A percentile compares a stretch with the other conserved stretches of the same genome.
phyloP scores from a whole-genome alignment of 1,140 invertebrate genomes.

The Medauroidea extradentata region DNA sequence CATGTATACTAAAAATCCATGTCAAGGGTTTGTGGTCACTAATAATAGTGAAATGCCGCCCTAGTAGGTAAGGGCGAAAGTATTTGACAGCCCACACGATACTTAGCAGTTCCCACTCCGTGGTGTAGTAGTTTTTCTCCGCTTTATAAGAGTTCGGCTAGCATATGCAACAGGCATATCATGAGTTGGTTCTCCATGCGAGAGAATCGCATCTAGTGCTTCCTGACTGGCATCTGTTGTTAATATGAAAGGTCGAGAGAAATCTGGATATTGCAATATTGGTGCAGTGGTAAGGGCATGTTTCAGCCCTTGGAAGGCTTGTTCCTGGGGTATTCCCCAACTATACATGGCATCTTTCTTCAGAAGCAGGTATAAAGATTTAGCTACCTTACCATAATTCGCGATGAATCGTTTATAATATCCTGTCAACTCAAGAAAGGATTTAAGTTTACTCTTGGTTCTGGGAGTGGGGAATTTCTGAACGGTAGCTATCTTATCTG shows the following conservation, averaged over 20 bases:
- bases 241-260: conserved; percentile 8
- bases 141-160: conserved; percentile 7
- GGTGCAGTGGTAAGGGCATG: background rate
- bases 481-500: conserved; percentile 24
- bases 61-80: conserved; percentile 33
- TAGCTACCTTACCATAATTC: background rate
- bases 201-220: conserved; percentile 3
- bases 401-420: conserved; percentile 15
- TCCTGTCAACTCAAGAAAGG: conserved; percentile 25
- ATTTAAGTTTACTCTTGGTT: conserved; percentile 21
- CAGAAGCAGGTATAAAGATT: background rate
- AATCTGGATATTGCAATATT: conserved; percentile 11
- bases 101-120: conserved; percentile 34
- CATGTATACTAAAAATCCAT: conserved; percentile 18
- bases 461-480: conserved; percentile 22
- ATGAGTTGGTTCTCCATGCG: conserved; percentile 1
- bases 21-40: conserved; percentile 22
- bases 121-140: conserved; percentile 30
- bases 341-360: background rate
- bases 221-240: conserved; percentile 11
- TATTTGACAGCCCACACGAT: conserved; percentile 17
- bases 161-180: conserved; percentile 10
- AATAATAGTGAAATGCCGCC: conserved; percentile 30
- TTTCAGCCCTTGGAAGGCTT: conserved; percentile 2
- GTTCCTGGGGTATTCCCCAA: background rate